phyloP scores from a whole-genome alignment of 2,888 invertebrate species.

The Drosophila algonquin region DNA sequence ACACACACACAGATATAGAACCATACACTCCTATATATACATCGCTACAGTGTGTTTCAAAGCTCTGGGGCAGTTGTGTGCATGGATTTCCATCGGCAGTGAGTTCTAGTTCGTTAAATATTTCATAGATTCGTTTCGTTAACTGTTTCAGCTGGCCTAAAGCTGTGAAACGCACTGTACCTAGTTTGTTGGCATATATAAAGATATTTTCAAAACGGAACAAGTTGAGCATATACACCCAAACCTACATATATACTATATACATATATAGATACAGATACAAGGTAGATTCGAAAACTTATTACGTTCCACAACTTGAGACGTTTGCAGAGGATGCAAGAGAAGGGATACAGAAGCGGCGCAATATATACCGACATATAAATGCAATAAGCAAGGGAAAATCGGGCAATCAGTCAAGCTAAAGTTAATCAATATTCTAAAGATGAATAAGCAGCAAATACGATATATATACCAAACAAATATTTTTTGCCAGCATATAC shows the following conservation, averaged over 20 bases:
- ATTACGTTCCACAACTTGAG: conserved; percentile 45
- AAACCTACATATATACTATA: conserved; percentile 31
- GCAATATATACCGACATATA: conserved; percentile 20
- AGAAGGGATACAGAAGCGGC: conserved; percentile 21
- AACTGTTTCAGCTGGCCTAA: conserved; percentile 2
- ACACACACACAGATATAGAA: conserved; percentile 20
- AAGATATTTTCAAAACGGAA: conserved; percentile 39
- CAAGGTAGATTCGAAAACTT: conserved; percentile 42
- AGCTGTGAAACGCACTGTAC: conserved; percentile 27
- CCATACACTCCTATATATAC: conserved; percentile 30
- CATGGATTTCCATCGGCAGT: background rate
- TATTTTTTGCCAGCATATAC: conserved; percentile 69
- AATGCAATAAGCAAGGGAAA: conserved; percentile 62
- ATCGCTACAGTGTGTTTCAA: conserved; percentile 27
- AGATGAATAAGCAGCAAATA: conserved; percentile 25
- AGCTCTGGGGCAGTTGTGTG: conserved; percentile 10
- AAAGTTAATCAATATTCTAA: conserved; percentile 64
- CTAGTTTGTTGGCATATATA: conserved; percentile 62
- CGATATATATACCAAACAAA: conserved; percentile 44
- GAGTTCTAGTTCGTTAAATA: too few relatives aligned
- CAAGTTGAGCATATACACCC: conserved; percentile 44
- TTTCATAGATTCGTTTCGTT: too few relatives aligned
- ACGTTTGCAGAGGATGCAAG: conserved; percentile 19
- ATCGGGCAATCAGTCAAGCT: conserved; percentile 71
- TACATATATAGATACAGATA: conserved; percentile 30